These are phyloP conservation scores for Chalcis sispes DNA, from an alignment of 2,888 invertebrate genomes.

Conservation along the genomic window DNA sequence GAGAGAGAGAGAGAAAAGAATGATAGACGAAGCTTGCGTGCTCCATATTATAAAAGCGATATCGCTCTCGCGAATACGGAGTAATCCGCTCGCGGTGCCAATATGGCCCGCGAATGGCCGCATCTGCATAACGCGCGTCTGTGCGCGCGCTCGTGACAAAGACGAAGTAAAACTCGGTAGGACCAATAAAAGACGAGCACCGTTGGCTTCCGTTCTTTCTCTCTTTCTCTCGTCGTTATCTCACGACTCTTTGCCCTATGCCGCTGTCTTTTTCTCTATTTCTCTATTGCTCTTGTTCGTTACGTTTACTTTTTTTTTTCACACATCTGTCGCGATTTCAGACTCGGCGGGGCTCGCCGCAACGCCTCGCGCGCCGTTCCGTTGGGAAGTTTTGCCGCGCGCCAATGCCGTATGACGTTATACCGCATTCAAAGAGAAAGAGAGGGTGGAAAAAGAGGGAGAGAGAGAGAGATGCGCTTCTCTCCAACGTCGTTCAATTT, in stretches of 20 bases:
- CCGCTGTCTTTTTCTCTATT: neutral
- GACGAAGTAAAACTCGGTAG: no score
- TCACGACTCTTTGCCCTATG: neutral
- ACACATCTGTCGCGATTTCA: constrained; percentile 21
- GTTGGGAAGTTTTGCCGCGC: constrained; percentile 30
- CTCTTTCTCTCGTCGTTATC: neutral
- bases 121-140: constrained; percentile 70
- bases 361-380: neutral
- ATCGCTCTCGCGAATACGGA: no score
- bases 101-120: constrained; percentile 68
- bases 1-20: no score
- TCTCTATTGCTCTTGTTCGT: neutral
- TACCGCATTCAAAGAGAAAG: no score
- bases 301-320: neutral
- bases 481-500: constrained; percentile 36
- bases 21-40: constrained; percentile 51
- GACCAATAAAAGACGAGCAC: constrained; percentile 69
- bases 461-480: constrained; percentile 45
- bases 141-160: no score
- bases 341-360: constrained; percentile 10
- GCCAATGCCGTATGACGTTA: constrained; percentile 38
- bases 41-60: neutral
- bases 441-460: no score
- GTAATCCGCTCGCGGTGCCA: constrained; percentile 71
- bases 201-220: neutral